A percentile compares a stretch with the other conserved stretches of the same genome.
Evolutionary conservation across 2,797 vertebrate species (phyloP).

Genomic region (Anabacerthia variegaticeps): DNA sequence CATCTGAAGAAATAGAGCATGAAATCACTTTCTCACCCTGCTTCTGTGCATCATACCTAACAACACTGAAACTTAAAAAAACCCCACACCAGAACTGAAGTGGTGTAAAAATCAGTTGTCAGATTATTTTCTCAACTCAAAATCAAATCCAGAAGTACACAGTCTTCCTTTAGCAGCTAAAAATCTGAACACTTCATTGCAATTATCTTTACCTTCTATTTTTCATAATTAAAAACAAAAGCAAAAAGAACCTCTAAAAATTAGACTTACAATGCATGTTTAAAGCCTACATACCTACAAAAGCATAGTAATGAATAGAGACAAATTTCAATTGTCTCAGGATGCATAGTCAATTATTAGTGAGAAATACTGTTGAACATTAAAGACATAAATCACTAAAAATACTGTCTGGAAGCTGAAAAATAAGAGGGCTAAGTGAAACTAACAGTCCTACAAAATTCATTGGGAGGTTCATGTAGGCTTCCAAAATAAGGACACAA

Average conservation of each 20-base stretch:
- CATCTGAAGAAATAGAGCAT: conserved; percentile 68
- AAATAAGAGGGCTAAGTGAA: conserved; percentile 2
- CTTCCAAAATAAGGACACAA: neutral
- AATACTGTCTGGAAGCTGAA: neutral
- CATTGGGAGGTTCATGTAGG: neutral
- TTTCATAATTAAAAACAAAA: conserved; percentile 13
- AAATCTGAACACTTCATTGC: conserved; percentile 1
- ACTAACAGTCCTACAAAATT: neutral
- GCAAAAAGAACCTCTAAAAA: neutral
- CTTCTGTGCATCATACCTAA: conserved; percentile 61
- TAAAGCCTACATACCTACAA: neutral
- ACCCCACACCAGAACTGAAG: conserved; percentile 31
- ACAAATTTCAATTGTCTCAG: conserved; percentile 17
- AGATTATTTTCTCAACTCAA: conserved; percentile 68
- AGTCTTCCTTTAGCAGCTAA: neutral
- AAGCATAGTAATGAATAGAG: neutral
- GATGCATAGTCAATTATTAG: neutral
- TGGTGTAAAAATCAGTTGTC: conserved; percentile 65
- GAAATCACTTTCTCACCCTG: conserved; percentile 70
- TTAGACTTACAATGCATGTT: neutral
- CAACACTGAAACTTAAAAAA: conserved; percentile 43
- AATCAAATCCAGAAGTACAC: conserved; percentile 40
- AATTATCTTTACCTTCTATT: conserved; percentile 20
- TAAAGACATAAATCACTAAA: conserved; percentile 12
- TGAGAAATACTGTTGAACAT: neutral